Conservation (phyloP, 2,113 vertebrate genomes). For the Sylvicapra grimmia region DNA sequence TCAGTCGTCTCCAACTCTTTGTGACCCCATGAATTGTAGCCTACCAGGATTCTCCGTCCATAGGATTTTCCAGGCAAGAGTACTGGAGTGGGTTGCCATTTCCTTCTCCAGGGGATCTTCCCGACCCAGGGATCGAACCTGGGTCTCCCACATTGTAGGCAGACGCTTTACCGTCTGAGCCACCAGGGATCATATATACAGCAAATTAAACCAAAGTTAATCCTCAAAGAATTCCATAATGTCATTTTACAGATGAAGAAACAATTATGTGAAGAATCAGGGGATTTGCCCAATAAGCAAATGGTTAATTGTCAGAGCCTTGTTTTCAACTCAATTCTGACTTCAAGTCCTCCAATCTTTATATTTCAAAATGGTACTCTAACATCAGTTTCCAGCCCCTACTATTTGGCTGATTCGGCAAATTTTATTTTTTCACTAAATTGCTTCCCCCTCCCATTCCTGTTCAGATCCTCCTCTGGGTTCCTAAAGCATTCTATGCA, state of each 20-base stretch:
- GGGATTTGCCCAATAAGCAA: background rate
- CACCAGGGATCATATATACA: background rate
- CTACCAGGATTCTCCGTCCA: too few relatives aligned
- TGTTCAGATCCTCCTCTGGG: background rate
- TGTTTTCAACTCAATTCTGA: background rate
- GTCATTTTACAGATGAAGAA: background rate
- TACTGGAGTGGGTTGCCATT: too few relatives aligned
- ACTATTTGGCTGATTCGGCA: background rate
- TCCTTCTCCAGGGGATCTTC: too few relatives aligned
- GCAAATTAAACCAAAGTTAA: background rate
- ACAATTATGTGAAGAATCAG: background rate
- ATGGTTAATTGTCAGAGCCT: background rate
- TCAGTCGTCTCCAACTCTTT: too few relatives aligned
- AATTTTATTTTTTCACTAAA: background rate
- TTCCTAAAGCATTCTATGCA: background rate
- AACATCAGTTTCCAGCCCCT: background rate
- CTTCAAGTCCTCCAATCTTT: background rate
- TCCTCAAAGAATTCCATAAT: background rate
- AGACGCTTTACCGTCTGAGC: too few relatives aligned
- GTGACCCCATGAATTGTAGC: too few relatives aligned
- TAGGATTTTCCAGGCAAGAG: too few relatives aligned
- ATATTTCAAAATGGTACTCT: background rate
- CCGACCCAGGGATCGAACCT: too few relatives aligned
- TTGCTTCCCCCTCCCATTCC: background rate
- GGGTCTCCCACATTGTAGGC: too few relatives aligned